Base-by-base conservation (phyloP, 2,888 invertebrate genomes). In the Tineola bisselliella region DNA sequence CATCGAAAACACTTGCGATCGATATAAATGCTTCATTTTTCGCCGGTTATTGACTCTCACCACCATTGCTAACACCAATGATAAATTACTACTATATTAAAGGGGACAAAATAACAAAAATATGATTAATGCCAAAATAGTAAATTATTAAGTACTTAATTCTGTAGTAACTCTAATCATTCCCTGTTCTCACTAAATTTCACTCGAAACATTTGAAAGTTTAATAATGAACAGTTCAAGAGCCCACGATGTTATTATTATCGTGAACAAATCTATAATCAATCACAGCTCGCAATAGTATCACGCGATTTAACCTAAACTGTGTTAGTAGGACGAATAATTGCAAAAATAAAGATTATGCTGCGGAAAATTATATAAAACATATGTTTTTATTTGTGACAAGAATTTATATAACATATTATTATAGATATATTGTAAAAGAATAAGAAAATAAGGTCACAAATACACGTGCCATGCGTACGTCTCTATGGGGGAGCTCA, bases 241-340 rank as follows among this genome's bases (percentile, higher is more conserved):
- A 25, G 6, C 25, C 6, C 6, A 25, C 25, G 25, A 25, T 15
- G 15, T 13, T 44, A 44, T 15, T n/a, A 44, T 44, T 44, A 44
- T 44, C 44, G n/a, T 44, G 44, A 44, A 44, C 44, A 44, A 44
- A 44, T 44, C 15, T n/a, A 44, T 44, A 18, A 52, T 52, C 17
- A 52, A 52, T 18, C 19, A 15, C 17, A 52, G 8, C 52, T 38
- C n/a, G 38, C 38, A 38, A 38, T 12, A 12, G 10, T 12, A 38
- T 12, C 38, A 38, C 48, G 48, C 48, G 48, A 48, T 48, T 48
- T 17, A 48, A 48, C 48, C n/a, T 48, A 48, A 48, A 48, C 48
- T 48, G 15, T 48, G 48, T 15, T 17, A 48, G 48, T 48, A 15
- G 48, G 8, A 10, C 48, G 13, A 8, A 8, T 43, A 13, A n/a